A percentile compares a stretch with the other conserved stretches of the same genome.
Evolutionary conservation across 2,113 vertebrate species (phyloP).

Genomic region (Xenopus tropicalis): DNA sequence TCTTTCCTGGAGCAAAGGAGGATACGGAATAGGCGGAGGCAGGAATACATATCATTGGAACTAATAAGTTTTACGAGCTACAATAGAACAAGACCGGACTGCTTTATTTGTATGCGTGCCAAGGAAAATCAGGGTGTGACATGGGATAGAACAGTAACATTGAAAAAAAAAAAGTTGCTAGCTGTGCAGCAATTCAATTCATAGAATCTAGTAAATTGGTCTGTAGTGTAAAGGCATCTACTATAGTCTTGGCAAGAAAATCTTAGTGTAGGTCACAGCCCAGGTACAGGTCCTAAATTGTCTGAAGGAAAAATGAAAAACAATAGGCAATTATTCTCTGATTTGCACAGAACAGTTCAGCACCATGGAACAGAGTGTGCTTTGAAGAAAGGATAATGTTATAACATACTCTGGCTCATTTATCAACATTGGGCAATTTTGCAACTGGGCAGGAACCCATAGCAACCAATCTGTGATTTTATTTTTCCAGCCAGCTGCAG

Average conservation of each 20-base stretch:
- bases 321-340: too few relatives aligned
- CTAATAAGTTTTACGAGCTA: conserved; percentile 20
- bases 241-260: background rate
- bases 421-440: too few relatives aligned
- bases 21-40: conserved; percentile 27
- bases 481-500: too few relatives aligned
- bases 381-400: too few relatives aligned
- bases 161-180: conserved; percentile 5
- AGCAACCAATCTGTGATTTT: too few relatives aligned
- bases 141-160: conserved; percentile 18
- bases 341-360: too few relatives aligned
- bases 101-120: conserved; percentile 22
- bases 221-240: background rate
- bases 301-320: too few relatives aligned
- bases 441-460: too few relatives aligned
- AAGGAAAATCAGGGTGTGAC: conserved; percentile 34
- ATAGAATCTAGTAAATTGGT: background rate
- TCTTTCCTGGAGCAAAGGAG: conserved; percentile 41
- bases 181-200: background rate
- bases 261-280: background rate
- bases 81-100: conserved; percentile 29
- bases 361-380: too few relatives aligned
- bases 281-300: background rate
- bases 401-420: too few relatives aligned
- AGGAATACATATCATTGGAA: conserved; percentile 20